Evolutionary conservation across 1,140 invertebrate genomes (phyloP).

Genomic region (Rhysida immarginata): DNA sequence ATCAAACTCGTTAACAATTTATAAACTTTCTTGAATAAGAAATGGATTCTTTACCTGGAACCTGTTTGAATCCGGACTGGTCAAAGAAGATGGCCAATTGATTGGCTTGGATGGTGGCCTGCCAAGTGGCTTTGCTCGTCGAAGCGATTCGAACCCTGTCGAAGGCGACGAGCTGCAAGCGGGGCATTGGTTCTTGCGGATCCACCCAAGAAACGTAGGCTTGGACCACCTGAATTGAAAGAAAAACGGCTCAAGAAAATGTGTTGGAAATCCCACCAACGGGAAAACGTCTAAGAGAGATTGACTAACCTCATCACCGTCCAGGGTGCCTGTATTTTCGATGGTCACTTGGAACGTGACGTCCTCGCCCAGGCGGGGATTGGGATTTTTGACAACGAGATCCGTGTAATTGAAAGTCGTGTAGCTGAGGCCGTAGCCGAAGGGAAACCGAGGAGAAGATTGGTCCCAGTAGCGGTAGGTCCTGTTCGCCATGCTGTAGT

Average conservation of each 20-base stretch:
- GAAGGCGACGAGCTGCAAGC: conserved; percentile 24
- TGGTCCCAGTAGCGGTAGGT: conserved; percentile 26
- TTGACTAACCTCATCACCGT: conserved; percentile 23
- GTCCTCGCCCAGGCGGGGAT: conserved; percentile 16
- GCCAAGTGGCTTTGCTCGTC: background rate
- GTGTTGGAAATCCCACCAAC: too few species aligned
- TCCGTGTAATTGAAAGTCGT: conserved; percentile 22
- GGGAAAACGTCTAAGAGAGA: too few species aligned
- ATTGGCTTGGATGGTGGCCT: conserved; percentile 16
- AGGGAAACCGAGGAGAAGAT: conserved; percentile 23
- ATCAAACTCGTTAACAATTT: too few species aligned
- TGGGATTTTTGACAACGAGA: conserved; percentile 10
- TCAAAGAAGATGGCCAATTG: conserved; percentile 25
- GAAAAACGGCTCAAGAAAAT: too few species aligned
- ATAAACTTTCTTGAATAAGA: too few species aligned
- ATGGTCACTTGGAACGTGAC: conserved; percentile 17
- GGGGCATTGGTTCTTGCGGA: conserved; percentile 20
- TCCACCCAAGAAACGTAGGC: conserved; percentile 24
- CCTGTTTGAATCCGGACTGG: conserved; percentile 19
- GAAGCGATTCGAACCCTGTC: conserved; percentile 15
- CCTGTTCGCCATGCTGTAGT: conserved; percentile 25
- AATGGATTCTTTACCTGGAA: conserved; percentile 17
- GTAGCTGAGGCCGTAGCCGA: conserved; percentile 28
- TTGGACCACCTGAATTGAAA: conserved; percentile 27
- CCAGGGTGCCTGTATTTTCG: conserved; percentile 18